phyloP scores from a whole-genome alignment of 2,888 invertebrate genomes.

The Cataglyphis rosenhaueri region DNA sequence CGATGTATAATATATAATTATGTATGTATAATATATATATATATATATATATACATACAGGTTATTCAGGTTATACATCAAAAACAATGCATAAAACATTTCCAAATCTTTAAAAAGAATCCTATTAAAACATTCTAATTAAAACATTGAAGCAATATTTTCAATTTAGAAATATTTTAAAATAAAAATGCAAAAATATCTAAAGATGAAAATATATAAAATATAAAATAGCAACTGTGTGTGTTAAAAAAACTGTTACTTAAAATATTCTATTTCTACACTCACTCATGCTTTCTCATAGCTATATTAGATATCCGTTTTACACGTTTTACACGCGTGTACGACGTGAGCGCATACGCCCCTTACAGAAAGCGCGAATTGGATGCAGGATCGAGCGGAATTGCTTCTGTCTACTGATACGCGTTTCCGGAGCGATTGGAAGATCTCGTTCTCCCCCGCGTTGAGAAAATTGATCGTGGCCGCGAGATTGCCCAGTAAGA shows the following conservation, averaged over 20 bases:
- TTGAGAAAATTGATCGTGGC: conserved; percentile 67
- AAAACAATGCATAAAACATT: neutral
- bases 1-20: no score
- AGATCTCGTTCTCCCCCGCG: conserved; percentile 35
- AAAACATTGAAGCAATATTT: neutral
- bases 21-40: no score
- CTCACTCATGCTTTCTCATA: neutral
- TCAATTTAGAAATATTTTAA: neutral
- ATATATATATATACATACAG: neutral
- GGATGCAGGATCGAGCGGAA: conserved; percentile 18
- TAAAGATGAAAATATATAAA: no score
- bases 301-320: neutral
- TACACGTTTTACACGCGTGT: neutral
- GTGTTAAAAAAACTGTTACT: neutral
- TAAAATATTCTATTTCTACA: neutral
- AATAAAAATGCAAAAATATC: neutral
- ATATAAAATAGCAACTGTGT: neutral
- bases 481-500: conserved; percentile 65
- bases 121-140: neutral
- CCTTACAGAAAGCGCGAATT: conserved; percentile 19
- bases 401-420: conserved; percentile 48
- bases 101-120: neutral
- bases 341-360: neutral
- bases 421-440: conserved; percentile 56
- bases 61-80: neutral